phyloP scores from a whole-genome alignment of 1,140 invertebrate species.

The Drosophila leontia region DNA sequence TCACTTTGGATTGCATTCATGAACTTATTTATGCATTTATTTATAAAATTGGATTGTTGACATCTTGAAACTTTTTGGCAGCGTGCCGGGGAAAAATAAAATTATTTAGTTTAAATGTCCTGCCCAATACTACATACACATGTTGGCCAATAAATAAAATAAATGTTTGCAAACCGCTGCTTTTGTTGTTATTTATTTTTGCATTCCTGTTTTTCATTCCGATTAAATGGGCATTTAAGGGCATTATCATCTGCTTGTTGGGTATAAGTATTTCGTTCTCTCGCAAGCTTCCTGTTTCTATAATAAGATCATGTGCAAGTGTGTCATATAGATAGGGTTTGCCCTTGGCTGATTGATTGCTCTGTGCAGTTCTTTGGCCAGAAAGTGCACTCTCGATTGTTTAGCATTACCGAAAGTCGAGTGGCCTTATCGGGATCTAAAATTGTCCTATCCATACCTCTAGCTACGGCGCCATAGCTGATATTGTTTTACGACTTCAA shows the following conservation, averaged over 20 bases:
- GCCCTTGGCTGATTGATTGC: neutral
- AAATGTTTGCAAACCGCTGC: conserved; percentile 17
- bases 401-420: conserved; percentile 4
- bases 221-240: conserved; percentile 43
- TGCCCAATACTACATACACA: conserved; percentile 35
- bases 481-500: conserved; percentile 45
- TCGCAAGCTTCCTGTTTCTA: conserved; percentile 41
- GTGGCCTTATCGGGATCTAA: conserved; percentile 37
- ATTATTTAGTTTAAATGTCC: conserved; percentile 49
- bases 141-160: conserved; percentile 10
- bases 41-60: conserved; percentile 49
- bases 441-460: conserved; percentile 15
- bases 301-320: conserved; percentile 19
- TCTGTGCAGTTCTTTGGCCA: conserved; percentile 4
- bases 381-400: conserved; percentile 23
- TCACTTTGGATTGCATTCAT: neutral
- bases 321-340: conserved; percentile 18
- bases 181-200: conserved; percentile 24
- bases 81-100: conserved; percentile 42
- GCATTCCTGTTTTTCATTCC: conserved; percentile 21
- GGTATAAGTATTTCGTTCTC: conserved; percentile 6
- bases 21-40: conserved; percentile 6
- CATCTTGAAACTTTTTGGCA: conserved; percentile 61
- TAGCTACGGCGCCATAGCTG: conserved; percentile 34
- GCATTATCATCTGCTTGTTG: conserved; percentile 41